A percentile compares a stretch with the other conserved stretches of the same genome.
phyloP scores from a whole-genome alignment of 2,797 vertebrate species.

The Gymnoscopelus microlampas region DNA sequence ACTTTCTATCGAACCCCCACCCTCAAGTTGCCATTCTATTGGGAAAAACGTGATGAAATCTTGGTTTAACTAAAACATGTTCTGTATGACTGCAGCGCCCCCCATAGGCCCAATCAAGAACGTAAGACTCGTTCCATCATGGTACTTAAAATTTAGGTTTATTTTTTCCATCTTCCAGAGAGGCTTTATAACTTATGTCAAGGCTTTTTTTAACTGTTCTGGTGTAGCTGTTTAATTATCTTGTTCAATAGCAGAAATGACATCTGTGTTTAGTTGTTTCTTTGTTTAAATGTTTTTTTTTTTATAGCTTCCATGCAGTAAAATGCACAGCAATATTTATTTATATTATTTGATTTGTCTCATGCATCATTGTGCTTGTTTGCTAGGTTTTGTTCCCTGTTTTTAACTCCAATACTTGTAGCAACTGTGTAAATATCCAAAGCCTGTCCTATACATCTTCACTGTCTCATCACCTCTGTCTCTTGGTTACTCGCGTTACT shows the following conservation, averaged over 20 bases:
- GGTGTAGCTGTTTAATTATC: slow-evolving; percentile 22
- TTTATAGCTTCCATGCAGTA: slow-evolving; percentile 65
- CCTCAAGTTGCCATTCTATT: slow-evolving; percentile 1
- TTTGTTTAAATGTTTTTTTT: slow-evolving; percentile 8
- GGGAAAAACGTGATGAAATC: slow-evolving; percentile 23
- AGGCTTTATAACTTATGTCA: slow-evolving; percentile 22
- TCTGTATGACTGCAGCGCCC: slow-evolving; percentile 56
- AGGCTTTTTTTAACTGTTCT: neutral
- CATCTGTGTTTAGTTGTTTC: slow-evolving; percentile 23
- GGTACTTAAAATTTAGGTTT: slow-evolving; percentile 61
- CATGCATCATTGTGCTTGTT: slow-evolving; percentile 54
- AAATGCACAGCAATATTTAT: slow-evolving; percentile 80
- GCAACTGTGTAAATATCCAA: slow-evolving; percentile 82
- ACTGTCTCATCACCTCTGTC: slow-evolving; percentile 35
- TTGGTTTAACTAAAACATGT: neutral
- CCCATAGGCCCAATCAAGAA: slow-evolving; percentile 47
- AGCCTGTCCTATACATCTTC: slow-evolving; percentile 61
- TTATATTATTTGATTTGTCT: slow-evolving; percentile 70
- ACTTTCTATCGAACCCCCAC: slow-evolving; percentile 2
- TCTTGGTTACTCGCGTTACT: slow-evolving; percentile 15
- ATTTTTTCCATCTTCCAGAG: slow-evolving; percentile 17
- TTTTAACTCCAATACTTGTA: slow-evolving; percentile 74
- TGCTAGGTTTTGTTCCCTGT: slow-evolving; percentile 48
- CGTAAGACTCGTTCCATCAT: slow-evolving; percentile 30
- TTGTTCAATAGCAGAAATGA: slow-evolving; percentile 38